Conservation (phyloP, 1,140 invertebrate species). For the Notospermus geniculatus region DNA sequence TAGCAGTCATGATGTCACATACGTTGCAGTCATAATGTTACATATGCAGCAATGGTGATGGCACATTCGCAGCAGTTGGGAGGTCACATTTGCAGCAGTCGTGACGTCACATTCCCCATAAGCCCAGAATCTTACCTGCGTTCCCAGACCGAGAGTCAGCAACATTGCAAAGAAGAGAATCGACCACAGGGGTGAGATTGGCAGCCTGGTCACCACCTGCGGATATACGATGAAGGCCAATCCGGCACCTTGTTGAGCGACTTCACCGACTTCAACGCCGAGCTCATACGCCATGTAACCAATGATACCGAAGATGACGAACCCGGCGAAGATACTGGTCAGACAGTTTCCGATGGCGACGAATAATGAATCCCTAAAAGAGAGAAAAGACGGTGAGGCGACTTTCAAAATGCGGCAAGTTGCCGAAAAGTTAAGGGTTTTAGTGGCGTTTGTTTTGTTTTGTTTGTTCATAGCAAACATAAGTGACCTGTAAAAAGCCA, state of each 20-base stretch:
- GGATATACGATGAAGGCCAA: constrained; percentile 96
- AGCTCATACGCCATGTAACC: constrained; percentile 92
- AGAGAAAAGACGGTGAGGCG: constrained; percentile 7
- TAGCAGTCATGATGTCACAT: too few species aligned
- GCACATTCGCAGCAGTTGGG: too few species aligned
- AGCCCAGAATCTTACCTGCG: too few species aligned
- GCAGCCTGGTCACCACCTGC: constrained; percentile 89
- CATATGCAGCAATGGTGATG: too few species aligned
- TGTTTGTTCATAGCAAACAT: too few species aligned
- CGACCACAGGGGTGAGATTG: constrained; percentile 91
- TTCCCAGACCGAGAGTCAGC: constrained; percentile 85
- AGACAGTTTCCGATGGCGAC: constrained; percentile 92
- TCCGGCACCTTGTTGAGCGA: constrained; percentile 86
- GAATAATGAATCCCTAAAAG: constrained; percentile 81
- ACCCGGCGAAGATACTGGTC: constrained; percentile 93
- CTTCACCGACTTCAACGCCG: constrained; percentile 79
- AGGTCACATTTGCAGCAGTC: too few species aligned
- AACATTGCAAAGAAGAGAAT: constrained; percentile 98
- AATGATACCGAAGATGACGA: constrained; percentile 92
- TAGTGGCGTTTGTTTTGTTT: too few species aligned
- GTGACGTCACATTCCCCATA: too few species aligned
- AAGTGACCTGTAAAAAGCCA: too few species aligned
- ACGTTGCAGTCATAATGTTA: too few species aligned
- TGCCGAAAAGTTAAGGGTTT: too few species aligned
- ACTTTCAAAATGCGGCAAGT: too few species aligned